These are phyloP conservation scores for Albula glossodonta DNA, from an alignment of 2,113 vertebrate species.

Conservation along the genomic window DNA sequence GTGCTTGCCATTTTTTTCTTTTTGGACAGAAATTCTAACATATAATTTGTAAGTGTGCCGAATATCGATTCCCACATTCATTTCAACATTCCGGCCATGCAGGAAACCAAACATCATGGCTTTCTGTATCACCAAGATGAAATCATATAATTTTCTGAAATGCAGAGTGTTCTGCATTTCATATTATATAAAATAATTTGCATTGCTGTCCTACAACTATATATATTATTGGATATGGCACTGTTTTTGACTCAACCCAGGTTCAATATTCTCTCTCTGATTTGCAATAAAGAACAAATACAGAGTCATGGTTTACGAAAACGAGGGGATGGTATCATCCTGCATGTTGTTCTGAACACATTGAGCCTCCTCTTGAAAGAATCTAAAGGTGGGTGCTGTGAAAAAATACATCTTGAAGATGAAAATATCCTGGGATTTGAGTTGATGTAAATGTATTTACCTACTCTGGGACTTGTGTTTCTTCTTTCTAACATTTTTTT, in stretches of 20 bases:
- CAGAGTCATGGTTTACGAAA: too few relatives aligned
- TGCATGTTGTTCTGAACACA: too few relatives aligned
- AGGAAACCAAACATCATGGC: background rate
- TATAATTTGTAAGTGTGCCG: constrained; percentile 14
- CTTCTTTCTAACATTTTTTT: too few relatives aligned
- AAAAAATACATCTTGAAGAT: too few relatives aligned
- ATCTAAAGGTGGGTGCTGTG: too few relatives aligned
- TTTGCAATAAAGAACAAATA: too few relatives aligned
- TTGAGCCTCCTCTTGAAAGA: too few relatives aligned
- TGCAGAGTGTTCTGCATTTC: constrained; percentile 3
- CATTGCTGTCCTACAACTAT: background rate
- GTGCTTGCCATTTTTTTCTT: constrained; percentile 9
- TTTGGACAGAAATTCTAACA: constrained; percentile 35
- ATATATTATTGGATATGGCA: background rate
- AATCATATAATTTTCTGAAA: background rate
- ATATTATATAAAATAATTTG: background rate
- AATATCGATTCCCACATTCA: background rate
- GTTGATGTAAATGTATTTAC: too few relatives aligned
- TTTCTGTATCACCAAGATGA: background rate
- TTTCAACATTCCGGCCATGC: background rate
- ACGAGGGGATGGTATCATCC: too few relatives aligned
- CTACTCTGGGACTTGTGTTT: too few relatives aligned
- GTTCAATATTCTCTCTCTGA: too few relatives aligned
- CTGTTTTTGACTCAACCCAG: background rate
- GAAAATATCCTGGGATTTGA: too few relatives aligned